These are phyloP conservation scores for Anorthoa munda DNA, from an alignment of 2,888 invertebrate genomes.

Conservation along the genomic window DNA sequence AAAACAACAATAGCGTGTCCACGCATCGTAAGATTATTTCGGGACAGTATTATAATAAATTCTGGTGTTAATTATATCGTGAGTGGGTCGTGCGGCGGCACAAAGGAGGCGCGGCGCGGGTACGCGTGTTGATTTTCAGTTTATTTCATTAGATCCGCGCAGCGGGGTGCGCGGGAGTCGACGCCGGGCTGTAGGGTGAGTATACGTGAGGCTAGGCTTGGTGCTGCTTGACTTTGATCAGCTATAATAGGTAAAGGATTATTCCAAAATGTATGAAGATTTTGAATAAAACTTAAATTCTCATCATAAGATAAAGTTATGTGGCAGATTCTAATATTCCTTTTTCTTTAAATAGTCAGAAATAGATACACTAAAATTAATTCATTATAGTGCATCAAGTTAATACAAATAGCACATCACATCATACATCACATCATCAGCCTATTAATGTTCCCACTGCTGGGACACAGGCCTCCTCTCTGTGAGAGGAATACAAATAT, in stretches of 20 bases:
- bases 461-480: too few relatives aligned
- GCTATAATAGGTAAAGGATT: background rate
- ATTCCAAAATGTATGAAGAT: background rate
- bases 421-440: too few relatives aligned
- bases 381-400: too few relatives aligned
- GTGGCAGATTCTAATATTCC: background rate
- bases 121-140: conserved; percentile 90
- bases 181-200: conserved; percentile 76
- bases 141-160: conserved; percentile 91
- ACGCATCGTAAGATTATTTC: conserved; percentile 76
- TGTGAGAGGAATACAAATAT: too few relatives aligned
- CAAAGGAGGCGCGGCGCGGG: conserved; percentile 74
- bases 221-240: background rate
- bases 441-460: too few relatives aligned
- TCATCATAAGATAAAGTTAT: too few relatives aligned
- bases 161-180: conserved; percentile 85
- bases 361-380: too few relatives aligned
- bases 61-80: conserved; percentile 88
- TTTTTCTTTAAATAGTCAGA: too few relatives aligned
- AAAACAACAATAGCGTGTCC: conserved; percentile 81
- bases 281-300: background rate
- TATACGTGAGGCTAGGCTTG: conserved; percentile 37
- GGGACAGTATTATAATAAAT: conserved; percentile 84
- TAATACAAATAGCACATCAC: too few relatives aligned
- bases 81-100: conserved; percentile 74